Base-by-base conservation (phyloP, 2,888 invertebrate species). In the Elysia crispata region DNA sequence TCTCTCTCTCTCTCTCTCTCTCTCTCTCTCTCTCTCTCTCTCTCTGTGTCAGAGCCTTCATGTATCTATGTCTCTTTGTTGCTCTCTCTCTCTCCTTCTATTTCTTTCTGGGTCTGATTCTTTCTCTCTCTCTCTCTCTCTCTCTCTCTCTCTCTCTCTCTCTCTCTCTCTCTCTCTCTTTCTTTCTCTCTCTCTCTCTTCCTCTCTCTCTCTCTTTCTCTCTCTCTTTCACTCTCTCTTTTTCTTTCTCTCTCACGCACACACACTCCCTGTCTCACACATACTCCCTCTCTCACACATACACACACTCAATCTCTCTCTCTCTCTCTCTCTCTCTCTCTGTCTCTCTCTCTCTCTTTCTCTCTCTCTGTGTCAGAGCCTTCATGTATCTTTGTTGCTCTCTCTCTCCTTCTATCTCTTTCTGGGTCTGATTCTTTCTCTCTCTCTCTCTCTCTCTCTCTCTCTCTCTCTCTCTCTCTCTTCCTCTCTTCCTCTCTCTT, bases 381-480 rank as follows among this genome's bases (percentile, higher is more conserved):
- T 33, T 18, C 1, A 1, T 23, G 57, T 28, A 3, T 33, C 69
- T n/a, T 1, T 28, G n/a, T 41, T 13, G 25, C 8, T 33, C 1
- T 41, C 8, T 18, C 25, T 49, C 20, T 18, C 28, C n/a, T n/a
- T n/a, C n/a, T n/a, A n/a, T n/a, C n/a, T n/a, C n/a, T n/a, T n/a
- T n/a, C n/a, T n/a, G n/a, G n/a, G n/a, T n/a, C n/a, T n/a, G n/a
- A n/a, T n/a, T n/a, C n/a, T n/a, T n/a, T n/a, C 75, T 31, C 31
- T 31, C 74, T 30, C 57, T 30, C 54, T 31, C 79, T 66, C 67
- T 30, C 66, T 31, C 67, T 50, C 50, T 75, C 57, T 54, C 67
- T 54, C 69, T 69, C 69, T 69, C 57, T 50, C 57, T 57, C 49
- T 74, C 69, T 79, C 49, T 79, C 79, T 79, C 74, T 72, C 66